Conservation (phyloP, 1,140 invertebrate species). For the Hylyphantes graminicola region DNA sequence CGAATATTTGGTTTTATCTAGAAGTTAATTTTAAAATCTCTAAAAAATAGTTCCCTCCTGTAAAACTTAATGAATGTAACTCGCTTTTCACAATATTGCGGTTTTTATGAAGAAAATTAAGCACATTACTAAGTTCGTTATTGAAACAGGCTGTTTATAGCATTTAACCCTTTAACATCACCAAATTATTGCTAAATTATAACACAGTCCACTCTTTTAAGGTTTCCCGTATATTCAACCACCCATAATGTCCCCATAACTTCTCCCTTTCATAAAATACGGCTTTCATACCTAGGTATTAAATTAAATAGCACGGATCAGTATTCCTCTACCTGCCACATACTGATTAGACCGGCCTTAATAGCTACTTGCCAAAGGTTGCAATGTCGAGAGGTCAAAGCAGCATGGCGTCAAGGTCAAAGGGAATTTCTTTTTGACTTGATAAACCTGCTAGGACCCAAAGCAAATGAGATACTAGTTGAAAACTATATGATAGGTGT, state of each 20-base stretch:
- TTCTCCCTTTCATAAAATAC: background rate
- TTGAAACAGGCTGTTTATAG: background rate
- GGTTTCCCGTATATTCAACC: background rate
- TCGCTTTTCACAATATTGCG: too few relatives aligned
- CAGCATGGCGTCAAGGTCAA: conserved; percentile 36
- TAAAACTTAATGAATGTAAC: too few relatives aligned
- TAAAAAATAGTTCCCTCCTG: too few relatives aligned
- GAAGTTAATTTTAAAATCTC: too few relatives aligned
- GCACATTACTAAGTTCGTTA: too few relatives aligned
- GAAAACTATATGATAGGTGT: too few relatives aligned
- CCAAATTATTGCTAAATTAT: conserved; percentile 15
- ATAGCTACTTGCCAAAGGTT: conserved; percentile 28
- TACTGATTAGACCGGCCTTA: conserved; percentile 51
- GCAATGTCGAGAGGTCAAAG: conserved; percentile 9
- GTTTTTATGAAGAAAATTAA: too few relatives aligned
- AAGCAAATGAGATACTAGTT: too few relatives aligned
- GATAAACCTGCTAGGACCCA: too few relatives aligned
- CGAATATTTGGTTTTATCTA: too few relatives aligned
- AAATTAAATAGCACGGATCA: conserved; percentile 3
- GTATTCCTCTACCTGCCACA: conserved; percentile 47
- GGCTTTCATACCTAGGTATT: too few relatives aligned
- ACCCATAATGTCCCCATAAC: conserved; percentile 19
- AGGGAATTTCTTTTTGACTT: background rate
- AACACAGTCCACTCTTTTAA: conserved; percentile 18
- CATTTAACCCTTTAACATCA: conserved; percentile 32